Conservation (phyloP, 2,888 invertebrate species). For the Melanchra persicariae region DNA sequence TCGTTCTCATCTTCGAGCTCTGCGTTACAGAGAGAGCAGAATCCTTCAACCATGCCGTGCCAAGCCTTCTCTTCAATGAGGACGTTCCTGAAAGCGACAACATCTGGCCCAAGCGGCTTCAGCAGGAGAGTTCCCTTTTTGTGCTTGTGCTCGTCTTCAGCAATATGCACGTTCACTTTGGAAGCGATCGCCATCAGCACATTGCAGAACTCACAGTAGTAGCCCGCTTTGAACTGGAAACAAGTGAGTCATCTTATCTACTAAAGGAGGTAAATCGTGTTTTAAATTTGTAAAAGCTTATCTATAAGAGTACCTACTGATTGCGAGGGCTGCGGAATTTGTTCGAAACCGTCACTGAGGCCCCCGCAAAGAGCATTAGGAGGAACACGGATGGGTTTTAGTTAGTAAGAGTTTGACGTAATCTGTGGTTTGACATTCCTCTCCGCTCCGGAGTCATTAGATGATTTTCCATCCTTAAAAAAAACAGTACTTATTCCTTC, state of each 20-base stretch:
- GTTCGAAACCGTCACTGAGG: too few species aligned
- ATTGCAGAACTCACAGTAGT: conserved; percentile 81
- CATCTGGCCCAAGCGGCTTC: conserved; percentile 59
- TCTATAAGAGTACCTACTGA: too few species aligned
- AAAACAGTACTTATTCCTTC: too few species aligned
- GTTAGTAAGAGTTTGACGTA: too few species aligned
- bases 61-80: conserved; percentile 75
- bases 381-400: too few species aligned
- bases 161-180: conserved; percentile 76
- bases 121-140: conserved; percentile 68
- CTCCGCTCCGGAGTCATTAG: too few species aligned
- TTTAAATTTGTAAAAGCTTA: too few species aligned
- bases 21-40: conserved; percentile 76
- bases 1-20: conserved; percentile 73
- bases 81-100: conserved; percentile 72
- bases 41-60: conserved; percentile 77
- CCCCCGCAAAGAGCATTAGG: too few species aligned
- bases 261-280: too few species aligned
- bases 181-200: conserved; percentile 70
- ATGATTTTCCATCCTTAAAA: too few species aligned
- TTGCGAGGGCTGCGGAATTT: too few species aligned
- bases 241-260: background rate
- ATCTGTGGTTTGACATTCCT: too few species aligned
- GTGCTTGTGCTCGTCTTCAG: conserved; percentile 69
- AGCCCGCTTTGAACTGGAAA: conserved; percentile 78